These are phyloP conservation scores for Parnassius orleans DNA, from an alignment of 2,888 invertebrate genomes.

Conservation along the genomic window DNA sequence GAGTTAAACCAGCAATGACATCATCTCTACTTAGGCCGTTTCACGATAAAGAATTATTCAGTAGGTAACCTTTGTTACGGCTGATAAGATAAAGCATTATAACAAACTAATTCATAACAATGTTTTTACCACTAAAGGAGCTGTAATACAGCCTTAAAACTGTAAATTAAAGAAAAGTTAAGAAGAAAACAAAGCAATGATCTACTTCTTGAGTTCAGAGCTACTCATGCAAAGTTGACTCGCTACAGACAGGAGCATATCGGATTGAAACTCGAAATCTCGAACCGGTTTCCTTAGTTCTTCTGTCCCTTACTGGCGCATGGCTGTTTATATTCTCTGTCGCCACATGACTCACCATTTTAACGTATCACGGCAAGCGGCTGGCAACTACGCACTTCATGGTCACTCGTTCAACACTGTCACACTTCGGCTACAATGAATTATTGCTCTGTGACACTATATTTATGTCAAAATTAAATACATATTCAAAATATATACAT, in stretches of 20 bases:
- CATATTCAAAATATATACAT: conserved; percentile 50
- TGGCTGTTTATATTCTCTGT: conserved; percentile 51
- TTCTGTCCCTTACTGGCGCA: conserved; percentile 58
- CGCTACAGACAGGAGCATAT: conserved; percentile 76
- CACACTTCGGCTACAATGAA: conserved; percentile 72
- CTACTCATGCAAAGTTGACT: conserved; percentile 67
- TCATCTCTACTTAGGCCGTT: conserved; percentile 61
- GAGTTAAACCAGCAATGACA: conserved; percentile 67
- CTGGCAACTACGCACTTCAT: conserved; percentile 76
- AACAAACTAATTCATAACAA: conserved; percentile 49
- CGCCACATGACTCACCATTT: conserved; percentile 77
- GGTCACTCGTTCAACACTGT: conserved; percentile 77
- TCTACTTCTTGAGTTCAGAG: conserved; percentile 55
- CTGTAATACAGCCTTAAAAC: conserved; percentile 10
- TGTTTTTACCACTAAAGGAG: conserved; percentile 24
- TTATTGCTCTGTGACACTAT: conserved; percentile 72
- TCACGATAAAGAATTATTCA: conserved; percentile 71
- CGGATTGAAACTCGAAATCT: conserved; percentile 80
- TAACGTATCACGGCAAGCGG: conserved; percentile 64
- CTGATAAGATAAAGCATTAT: conserved; percentile 47
- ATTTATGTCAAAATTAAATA: conserved; percentile 64
- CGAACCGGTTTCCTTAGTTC: conserved; percentile 71
- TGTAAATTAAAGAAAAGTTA: conserved; percentile 30
- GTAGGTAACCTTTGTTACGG: conserved; percentile 58
- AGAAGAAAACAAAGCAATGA: conserved; percentile 48